Conservation (phyloP, 2,888 invertebrate species). For the Noctua comes region DNA sequence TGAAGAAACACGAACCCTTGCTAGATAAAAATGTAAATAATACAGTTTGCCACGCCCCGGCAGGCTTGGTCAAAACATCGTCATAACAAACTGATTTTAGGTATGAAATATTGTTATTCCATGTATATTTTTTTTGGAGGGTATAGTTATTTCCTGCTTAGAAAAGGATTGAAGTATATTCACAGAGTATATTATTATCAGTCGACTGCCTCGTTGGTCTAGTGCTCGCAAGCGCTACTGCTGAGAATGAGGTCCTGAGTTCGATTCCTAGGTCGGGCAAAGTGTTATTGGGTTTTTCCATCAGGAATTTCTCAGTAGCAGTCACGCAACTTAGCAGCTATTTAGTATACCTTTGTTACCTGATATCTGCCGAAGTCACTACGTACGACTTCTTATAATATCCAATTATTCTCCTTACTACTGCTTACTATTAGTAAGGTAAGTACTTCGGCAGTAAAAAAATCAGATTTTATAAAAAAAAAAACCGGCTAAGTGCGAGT, state of each 20-base stretch:
- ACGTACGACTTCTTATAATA: no score
- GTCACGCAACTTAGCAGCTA: no score
- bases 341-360: no score
- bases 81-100: slow-evolving; percentile 36
- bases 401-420: no score
- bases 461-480: no score
- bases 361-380: no score
- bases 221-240: not conserved
- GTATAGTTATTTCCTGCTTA: not conserved
- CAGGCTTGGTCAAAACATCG: slow-evolving; percentile 55
- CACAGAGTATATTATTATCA: not conserved
- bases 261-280: not conserved
- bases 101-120: slow-evolving; percentile 9
- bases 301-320: not conserved
- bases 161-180: not conserved
- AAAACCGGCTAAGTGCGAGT: no score
- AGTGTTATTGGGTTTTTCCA: not conserved
- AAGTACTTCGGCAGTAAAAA: no score
- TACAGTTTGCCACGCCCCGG: slow-evolving; percentile 47
- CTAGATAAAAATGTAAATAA: slow-evolving; percentile 46
- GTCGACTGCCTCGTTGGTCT: not conserved
- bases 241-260: not conserved
- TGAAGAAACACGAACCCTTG: slow-evolving; percentile 25
- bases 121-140: not conserved
- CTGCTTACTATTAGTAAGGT: no score